Percentiles rank a stretch among this genome's conserved stretches.
Conservation (phyloP, 37 sponge, comb jelly and placozoan genomes). For the Ephydatia muelleri region DNA sequence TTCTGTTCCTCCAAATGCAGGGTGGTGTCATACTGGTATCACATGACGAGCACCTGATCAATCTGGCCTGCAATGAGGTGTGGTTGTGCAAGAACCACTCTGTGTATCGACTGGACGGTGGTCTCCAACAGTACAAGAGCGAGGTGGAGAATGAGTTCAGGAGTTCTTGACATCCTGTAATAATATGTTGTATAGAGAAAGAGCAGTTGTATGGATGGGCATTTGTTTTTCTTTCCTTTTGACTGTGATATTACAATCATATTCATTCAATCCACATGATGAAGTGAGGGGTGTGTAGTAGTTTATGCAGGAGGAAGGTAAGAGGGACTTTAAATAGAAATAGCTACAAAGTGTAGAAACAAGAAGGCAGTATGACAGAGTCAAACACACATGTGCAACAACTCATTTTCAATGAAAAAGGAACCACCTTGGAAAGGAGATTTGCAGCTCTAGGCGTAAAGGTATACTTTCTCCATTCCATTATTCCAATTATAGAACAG, state of each 20-base stretch:
- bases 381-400: too few species aligned
- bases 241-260: background rate
- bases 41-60: conserved; percentile 90
- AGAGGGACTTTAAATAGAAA: background rate
- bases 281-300: background rate
- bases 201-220: background rate
- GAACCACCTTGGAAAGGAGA: too few species aligned
- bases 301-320: background rate
- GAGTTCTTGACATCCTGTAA: background rate
- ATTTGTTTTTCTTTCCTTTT: background rate
- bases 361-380: too few species aligned
- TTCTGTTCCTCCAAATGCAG: conserved; percentile 24
- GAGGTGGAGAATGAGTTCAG: conserved; percentile 66
- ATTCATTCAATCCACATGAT: background rate
- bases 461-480: too few species aligned
- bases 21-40: conserved; percentile 92
- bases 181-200: background rate
- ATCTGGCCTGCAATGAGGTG: conserved; percentile 63
- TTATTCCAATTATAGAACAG: too few species aligned
- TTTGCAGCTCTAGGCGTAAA: too few species aligned
- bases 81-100: conserved; percentile 75
- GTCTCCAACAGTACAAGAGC: conserved; percentile 75
- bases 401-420: too few species aligned
- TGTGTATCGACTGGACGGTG: conserved; percentile 70
- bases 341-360: background rate